Conservation (phyloP, 2,888 invertebrate genomes). For the Cerastoderma edule region DNA sequence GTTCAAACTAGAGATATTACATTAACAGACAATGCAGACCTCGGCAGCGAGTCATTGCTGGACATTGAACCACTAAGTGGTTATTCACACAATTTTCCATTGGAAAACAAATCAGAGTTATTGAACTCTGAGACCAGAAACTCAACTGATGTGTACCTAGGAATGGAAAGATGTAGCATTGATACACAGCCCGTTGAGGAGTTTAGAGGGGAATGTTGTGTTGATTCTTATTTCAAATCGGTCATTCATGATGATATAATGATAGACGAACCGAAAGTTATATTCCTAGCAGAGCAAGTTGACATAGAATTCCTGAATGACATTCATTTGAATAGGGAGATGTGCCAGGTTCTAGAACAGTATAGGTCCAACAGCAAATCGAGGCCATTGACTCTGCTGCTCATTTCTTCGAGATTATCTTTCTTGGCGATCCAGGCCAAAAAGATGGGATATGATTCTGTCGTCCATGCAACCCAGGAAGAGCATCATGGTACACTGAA, state of each 20-base stretch:
- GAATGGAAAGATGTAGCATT: constrained; percentile 38
- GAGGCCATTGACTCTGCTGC: constrained; percentile 62
- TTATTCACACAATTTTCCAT: too few relatives aligned
- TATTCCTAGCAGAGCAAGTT: constrained; percentile 25
- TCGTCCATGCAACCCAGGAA: constrained; percentile 61
- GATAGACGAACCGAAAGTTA: too few relatives aligned
- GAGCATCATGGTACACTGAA: constrained; percentile 59
- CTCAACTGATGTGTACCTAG: constrained; percentile 26
- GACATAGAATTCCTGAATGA: constrained; percentile 70
- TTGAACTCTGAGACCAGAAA: constrained; percentile 12
- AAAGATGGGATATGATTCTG: constrained; percentile 63
- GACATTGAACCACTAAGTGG: too few relatives aligned
- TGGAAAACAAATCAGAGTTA: too few relatives aligned
- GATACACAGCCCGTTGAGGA: too few relatives aligned
- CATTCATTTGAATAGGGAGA: constrained; percentile 67
- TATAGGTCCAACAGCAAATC: constrained; percentile 21
- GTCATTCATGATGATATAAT: too few relatives aligned
- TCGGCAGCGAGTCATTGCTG: too few relatives aligned
- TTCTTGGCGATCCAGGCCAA: constrained; percentile 72
- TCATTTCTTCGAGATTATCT: constrained; percentile 68
- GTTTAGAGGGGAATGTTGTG: too few relatives aligned
- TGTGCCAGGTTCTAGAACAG: constrained; percentile 63
- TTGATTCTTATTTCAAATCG: too few relatives aligned
- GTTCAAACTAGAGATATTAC: too few relatives aligned
- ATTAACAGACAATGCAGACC: too few relatives aligned